A percentile compares a stretch with the other conserved stretches of the same genome.
phyloP scores from a whole-genome alignment of 2,797 vertebrate species.

The Eremophila alpestris region DNA sequence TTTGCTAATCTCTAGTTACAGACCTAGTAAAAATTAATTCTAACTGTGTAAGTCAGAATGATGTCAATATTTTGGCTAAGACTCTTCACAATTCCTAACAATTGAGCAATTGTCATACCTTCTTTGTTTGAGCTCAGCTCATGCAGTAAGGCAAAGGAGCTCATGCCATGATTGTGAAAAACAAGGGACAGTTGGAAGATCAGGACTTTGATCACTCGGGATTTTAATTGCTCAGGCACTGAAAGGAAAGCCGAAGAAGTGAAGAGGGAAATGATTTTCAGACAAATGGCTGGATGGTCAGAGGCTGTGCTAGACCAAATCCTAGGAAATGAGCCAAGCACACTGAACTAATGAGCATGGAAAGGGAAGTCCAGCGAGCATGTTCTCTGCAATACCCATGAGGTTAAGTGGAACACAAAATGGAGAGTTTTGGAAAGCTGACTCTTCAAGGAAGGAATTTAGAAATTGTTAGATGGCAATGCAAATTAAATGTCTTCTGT shows the following conservation, averaged over 20 bases:
- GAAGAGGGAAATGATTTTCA: conserved; percentile 55
- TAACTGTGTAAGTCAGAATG: conserved; percentile 18
- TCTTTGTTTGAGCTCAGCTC: conserved; percentile 8
- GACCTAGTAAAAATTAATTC: conserved; percentile 23
- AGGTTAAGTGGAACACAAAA: conserved; percentile 22
- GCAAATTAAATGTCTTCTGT: not conserved
- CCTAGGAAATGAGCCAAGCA: conserved; percentile 55
- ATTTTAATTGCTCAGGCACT: conserved; percentile 62
- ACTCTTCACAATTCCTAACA: conserved; percentile 9
- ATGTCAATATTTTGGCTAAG: conserved; percentile 63
- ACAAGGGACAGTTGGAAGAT: conserved; percentile 51
- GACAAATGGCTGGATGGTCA: conserved; percentile 45
- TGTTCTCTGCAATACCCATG: not conserved
- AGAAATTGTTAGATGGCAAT: conserved; percentile 15
- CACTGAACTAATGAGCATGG: conserved; percentile 41
- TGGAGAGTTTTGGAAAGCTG: conserved; percentile 20
- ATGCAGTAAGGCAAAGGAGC: not conserved
- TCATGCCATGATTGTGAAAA: conserved; percentile 27
- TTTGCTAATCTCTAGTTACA: conserved; percentile 11
- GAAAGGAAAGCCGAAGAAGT: conserved; percentile 56
- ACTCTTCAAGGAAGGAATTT: conserved; percentile 40
- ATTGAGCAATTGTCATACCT: conserved; percentile 4
- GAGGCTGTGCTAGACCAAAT: conserved; percentile 42
- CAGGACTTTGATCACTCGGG: conserved; percentile 40
- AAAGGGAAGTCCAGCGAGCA: conserved; percentile 6